Evolutionary conservation across 2,888 invertebrate genomes (phyloP).

Genomic region (Hofmannophila pseudospretella): DNA sequence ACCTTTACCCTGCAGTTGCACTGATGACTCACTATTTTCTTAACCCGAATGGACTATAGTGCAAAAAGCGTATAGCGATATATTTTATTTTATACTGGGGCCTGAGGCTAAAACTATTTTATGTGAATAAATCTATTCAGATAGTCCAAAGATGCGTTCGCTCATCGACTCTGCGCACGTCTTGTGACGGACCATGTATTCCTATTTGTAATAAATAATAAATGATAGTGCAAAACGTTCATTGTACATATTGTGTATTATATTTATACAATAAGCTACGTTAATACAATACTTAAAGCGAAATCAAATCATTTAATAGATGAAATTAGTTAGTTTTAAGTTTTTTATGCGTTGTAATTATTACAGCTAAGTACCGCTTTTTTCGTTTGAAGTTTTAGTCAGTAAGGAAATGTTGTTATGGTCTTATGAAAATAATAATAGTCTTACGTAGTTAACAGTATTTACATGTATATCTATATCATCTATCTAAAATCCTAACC

Average conservation of each 20-base stretch:
- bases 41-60: no score
- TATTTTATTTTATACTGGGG: no score
- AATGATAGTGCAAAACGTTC: constrained; percentile 20
- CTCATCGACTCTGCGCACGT: not conserved
- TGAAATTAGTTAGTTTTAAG: constrained; percentile 7
- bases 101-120: no score
- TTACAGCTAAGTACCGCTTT: constrained; percentile 12
- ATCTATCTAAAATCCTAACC: no score
- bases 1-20: no score
- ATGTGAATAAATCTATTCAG: no score
- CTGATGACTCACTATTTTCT: no score
- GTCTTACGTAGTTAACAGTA: no score
- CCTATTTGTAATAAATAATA: constrained; percentile 20
- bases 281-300: constrained; percentile 22
- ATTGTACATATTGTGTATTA: constrained; percentile 53
- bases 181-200: constrained; percentile 13
- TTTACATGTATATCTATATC: no score
- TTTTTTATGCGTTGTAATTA: constrained; percentile 10
- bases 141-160: not conserved
- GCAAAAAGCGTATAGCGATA: no score
- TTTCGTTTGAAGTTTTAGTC: constrained; percentile 13
- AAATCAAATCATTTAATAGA: constrained; percentile 10
- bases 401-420: no score
- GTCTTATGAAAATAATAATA: no score
- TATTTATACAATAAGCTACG: constrained; percentile 27